Conservation (phyloP, 2,888 invertebrate species). For the Drosophila nigritarsus region DNA sequence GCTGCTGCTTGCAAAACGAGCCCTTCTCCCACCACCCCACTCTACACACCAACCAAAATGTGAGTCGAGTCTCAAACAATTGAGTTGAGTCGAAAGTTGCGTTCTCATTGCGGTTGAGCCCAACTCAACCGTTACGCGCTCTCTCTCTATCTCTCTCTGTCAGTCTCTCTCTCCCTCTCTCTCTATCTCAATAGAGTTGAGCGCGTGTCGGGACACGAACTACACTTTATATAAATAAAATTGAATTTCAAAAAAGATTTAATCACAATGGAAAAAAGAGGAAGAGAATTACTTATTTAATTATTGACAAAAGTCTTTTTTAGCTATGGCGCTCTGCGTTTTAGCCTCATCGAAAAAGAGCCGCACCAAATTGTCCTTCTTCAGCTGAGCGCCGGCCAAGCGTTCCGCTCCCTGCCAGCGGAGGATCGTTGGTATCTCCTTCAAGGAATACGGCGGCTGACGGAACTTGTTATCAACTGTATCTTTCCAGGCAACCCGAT, state of each 20-base stretch:
- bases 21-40: constrained; percentile 19
- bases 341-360: constrained; percentile 89
- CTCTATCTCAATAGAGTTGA: background rate
- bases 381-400: constrained; percentile 91
- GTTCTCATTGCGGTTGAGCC: constrained; percentile 26
- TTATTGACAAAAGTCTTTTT: constrained; percentile 30
- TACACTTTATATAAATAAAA: background rate
- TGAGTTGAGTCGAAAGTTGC: constrained; percentile 17
- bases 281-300: background rate
- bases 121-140: constrained; percentile 10
- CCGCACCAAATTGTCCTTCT: constrained; percentile 88
- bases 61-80: constrained; percentile 30
- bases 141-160: background rate
- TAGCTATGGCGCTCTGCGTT: constrained; percentile 21
- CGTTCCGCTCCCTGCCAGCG: constrained; percentile 87
- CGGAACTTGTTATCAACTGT: constrained; percentile 90
- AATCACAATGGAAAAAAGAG: background rate
- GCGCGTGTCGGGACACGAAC: constrained; percentile 5
- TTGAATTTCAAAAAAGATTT: background rate
- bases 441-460: constrained; percentile 88
- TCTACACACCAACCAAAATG: background rate
- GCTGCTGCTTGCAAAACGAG: constrained; percentile 32
- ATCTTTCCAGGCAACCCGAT: constrained; percentile 90
- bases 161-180: background rate
- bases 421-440: constrained; percentile 89